Evolutionary conservation across 2,888 invertebrate species (phyloP).

Genomic region (Microdon myrmicae): DNA sequence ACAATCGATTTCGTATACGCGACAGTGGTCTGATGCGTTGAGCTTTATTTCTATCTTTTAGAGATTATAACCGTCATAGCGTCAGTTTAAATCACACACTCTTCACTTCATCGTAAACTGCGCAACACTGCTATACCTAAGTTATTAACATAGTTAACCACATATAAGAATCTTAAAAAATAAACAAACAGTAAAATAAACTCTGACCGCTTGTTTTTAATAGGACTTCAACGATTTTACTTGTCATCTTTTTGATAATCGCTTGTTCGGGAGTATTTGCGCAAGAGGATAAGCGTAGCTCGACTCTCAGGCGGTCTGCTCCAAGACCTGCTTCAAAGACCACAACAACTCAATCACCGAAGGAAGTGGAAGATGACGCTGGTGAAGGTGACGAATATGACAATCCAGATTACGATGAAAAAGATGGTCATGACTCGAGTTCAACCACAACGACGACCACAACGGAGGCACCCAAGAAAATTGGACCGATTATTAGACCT

Average conservation of each 20-base stretch:
- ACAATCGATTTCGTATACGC: no score
- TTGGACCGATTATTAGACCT: constrained; percentile 75
- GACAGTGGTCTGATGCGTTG: no score
- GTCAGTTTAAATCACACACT: no score
- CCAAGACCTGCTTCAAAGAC: constrained; percentile 59
- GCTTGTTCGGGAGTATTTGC: constrained; percentile 31
- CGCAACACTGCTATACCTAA: no score
- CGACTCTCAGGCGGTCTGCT: constrained; percentile 57
- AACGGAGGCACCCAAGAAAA: constrained; percentile 76
- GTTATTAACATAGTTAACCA: no score
- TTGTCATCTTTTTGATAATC: constrained; percentile 32
- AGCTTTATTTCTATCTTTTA: no score
- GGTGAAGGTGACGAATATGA: constrained; percentile 70
- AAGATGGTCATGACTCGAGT: constrained; percentile 61
- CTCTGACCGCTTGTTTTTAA: no score
- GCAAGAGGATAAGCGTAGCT: constrained; percentile 38
- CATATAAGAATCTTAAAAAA: no score
- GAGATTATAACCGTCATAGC: no score
- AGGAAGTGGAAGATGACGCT: constrained; percentile 59
- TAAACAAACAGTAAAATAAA: no score
- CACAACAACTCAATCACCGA: constrained; percentile 60
- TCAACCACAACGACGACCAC: constrained; percentile 70
- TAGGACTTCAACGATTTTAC: no score
- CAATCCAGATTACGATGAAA: constrained; percentile 59
- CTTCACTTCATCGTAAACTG: no score